phyloP scores from a whole-genome alignment of 2,888 invertebrate species.

The Netelia fuscicornis region DNA sequence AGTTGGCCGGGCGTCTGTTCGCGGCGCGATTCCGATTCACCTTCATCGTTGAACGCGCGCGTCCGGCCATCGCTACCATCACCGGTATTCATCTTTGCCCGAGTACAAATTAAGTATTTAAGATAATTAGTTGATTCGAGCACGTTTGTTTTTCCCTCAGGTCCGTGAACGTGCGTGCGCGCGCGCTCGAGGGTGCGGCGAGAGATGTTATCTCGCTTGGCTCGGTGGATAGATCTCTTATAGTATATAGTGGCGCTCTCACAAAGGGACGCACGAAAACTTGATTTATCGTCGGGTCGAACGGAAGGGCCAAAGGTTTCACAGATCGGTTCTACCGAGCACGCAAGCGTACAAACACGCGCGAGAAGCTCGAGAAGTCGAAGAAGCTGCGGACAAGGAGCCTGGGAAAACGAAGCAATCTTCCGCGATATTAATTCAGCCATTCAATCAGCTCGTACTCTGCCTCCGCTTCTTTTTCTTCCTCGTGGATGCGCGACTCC shows the following conservation, averaged over 20 bases:
- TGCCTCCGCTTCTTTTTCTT: background rate
- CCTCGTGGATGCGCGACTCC: slow-evolving; percentile 14
- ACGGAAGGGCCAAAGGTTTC: slow-evolving; percentile 41
- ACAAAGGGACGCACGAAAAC: slow-evolving; percentile 52
- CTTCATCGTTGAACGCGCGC: slow-evolving; percentile 35
- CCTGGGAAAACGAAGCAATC: slow-evolving; percentile 35
- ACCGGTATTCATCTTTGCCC: background rate
- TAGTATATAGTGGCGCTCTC: slow-evolving; percentile 19
- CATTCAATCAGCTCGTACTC: slow-evolving; percentile 49
- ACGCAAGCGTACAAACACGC: background rate
- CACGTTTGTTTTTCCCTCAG: slow-evolving; percentile 67
- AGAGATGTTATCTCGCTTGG: slow-evolving; percentile 29
- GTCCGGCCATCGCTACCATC: background rate
- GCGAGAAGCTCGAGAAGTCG: background rate
- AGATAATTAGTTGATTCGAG: slow-evolving; percentile 77
- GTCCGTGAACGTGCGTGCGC: slow-evolving; percentile 31
- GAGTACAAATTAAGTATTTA: slow-evolving; percentile 78
- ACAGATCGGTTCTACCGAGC: background rate
- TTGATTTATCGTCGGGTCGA: slow-evolving; percentile 59
- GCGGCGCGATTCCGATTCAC: slow-evolving; percentile 44
- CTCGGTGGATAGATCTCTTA: background rate
- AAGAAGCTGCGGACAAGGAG: background rate
- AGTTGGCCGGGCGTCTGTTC: slow-evolving; percentile 41
- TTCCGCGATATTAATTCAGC: slow-evolving; percentile 52
- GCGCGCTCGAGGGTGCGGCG: slow-evolving; percentile 5